These are phyloP conservation scores for Drosophila rellima DNA, from an alignment of 2,888 invertebrate species.

Conservation along the genomic window DNA sequence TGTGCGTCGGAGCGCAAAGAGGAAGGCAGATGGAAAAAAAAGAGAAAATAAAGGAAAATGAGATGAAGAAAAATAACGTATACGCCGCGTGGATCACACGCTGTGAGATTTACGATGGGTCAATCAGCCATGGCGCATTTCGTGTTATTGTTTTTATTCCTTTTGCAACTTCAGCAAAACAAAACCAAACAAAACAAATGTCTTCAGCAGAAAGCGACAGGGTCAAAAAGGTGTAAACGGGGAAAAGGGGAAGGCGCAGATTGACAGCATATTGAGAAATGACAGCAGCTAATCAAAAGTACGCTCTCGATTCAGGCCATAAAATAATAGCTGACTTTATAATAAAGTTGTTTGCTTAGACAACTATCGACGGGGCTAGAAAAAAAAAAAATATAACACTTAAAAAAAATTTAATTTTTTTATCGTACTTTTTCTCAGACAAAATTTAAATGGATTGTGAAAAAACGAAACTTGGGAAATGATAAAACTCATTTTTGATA, in stretches of 20 bases:
- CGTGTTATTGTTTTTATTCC: conserved; percentile 69
- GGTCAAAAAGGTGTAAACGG: not conserved
- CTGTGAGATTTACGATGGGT: conserved; percentile 77
- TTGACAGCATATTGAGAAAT: conserved; percentile 52
- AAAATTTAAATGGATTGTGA: too few relatives aligned
- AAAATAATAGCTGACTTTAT: conserved; percentile 24
- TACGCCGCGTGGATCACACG: conserved; percentile 57
- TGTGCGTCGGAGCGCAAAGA: conserved; percentile 38
- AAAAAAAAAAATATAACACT: too few relatives aligned
- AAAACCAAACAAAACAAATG: conserved; percentile 36
- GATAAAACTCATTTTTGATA: too few relatives aligned
- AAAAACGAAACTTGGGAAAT: too few relatives aligned
- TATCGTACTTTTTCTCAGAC: too few relatives aligned
- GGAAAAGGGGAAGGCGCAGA: not conserved
- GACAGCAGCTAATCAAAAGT: conserved; percentile 72
- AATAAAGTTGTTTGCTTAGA: conserved; percentile 31
- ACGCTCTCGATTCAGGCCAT: conserved; percentile 11
- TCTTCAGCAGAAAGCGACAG: not conserved
- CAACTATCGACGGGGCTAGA: conserved; percentile 6
- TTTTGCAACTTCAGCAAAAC: conserved; percentile 18
- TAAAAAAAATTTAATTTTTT: too few relatives aligned
- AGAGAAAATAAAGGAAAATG: not conserved
- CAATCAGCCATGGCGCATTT: conserved; percentile 64
- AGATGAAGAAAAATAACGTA: conserved; percentile 35
- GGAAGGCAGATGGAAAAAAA: not conserved